These are phyloP conservation scores for Propithecus perrieri DNA, from an alignment of 2,797 vertebrate genomes.

Conservation along the genomic window DNA sequence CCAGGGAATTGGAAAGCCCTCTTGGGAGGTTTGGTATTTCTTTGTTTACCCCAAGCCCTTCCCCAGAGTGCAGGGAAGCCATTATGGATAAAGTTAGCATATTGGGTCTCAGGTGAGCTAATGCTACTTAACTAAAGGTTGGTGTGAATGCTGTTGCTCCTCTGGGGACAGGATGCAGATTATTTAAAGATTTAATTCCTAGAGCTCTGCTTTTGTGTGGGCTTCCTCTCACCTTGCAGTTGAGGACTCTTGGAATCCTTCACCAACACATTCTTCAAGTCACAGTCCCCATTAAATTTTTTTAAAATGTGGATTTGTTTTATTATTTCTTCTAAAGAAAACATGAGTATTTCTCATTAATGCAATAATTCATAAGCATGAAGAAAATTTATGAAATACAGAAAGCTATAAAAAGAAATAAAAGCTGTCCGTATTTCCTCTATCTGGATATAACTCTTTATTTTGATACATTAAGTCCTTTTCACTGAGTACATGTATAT, in stretches of 20 bases:
- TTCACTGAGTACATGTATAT: background rate
- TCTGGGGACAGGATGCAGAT: background rate
- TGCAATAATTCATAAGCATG: background rate
- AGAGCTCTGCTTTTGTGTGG: background rate
- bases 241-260: background rate
- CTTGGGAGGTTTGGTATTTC: background rate
- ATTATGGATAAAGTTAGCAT: background rate
- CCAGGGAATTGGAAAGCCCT: background rate
- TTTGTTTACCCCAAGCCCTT: background rate
- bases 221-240: background rate
- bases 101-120: background rate
- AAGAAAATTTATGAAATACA: slow-evolving; percentile 26
- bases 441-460: background rate
- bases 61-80: background rate
- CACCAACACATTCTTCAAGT: background rate
- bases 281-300: background rate
- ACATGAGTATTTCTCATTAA: background rate
- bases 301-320: background rate
- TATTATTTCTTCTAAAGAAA: background rate
- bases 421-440: background rate
- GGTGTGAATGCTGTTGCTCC: background rate
- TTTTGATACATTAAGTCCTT: background rate
- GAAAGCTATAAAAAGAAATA: background rate
- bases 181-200: background rate
- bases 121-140: background rate